A percentile compares a stretch with the other conserved stretches of the same genome.
phyloP scores from a whole-genome alignment of 2,888 invertebrate genomes.

The Scaptomyza polygonia region DNA sequence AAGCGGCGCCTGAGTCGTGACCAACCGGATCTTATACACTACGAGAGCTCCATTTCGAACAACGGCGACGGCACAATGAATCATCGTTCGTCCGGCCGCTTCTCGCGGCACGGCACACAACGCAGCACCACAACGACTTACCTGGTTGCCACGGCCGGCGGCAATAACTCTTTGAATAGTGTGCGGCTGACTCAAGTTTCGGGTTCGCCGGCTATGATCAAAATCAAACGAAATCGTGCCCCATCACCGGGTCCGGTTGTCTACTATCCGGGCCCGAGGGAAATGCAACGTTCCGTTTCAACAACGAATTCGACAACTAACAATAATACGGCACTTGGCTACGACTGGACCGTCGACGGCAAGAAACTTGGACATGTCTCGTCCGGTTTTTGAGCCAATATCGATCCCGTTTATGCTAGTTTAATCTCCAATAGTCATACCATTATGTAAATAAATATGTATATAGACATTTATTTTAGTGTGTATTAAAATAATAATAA shows the following conservation, averaged over 20 bases:
- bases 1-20: constrained; percentile 87
- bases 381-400: constrained; percentile 80
- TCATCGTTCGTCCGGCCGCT: constrained; percentile 86
- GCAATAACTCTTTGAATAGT: constrained; percentile 74
- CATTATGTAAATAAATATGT: constrained; percentile 19
- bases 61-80: constrained; percentile 88
- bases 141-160: constrained; percentile 66
- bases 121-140: constrained; percentile 82
- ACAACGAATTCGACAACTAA: constrained; percentile 78
- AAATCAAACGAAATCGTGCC: constrained; percentile 83
- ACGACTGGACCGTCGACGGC: constrained; percentile 81
- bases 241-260: constrained; percentile 85
- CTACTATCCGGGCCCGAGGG: constrained; percentile 84
- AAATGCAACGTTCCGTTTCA: constrained; percentile 79
- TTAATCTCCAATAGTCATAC: constrained; percentile 30
- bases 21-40: constrained; percentile 90
- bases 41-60: constrained; percentile 92
- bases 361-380: constrained; percentile 83
- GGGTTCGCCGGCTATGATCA: constrained; percentile 77
- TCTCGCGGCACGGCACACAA: constrained; percentile 85
- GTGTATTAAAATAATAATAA: constrained; percentile 10
- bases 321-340: constrained; percentile 81
- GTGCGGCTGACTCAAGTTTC: constrained; percentile 80
- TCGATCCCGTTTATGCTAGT: constrained; percentile 22
- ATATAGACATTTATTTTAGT: constrained; percentile 22